A percentile compares a stretch with the other conserved stretches of the same genome.
Conservation (phyloP, 1,140 invertebrate genomes). For the Plutomurus gul region DNA sequence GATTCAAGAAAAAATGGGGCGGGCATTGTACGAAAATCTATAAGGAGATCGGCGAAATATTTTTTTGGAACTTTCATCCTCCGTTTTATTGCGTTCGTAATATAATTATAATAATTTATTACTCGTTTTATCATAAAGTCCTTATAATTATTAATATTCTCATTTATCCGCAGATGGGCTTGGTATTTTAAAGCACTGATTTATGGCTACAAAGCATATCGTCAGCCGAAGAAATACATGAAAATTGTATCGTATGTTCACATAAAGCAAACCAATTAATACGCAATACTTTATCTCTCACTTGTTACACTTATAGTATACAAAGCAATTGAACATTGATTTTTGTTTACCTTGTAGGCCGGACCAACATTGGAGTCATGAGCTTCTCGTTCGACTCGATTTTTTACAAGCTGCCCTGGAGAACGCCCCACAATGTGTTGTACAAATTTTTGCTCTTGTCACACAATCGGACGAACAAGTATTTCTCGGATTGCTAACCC, state of each 20-base stretch:
- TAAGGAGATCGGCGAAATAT: slow-evolving; percentile 36
- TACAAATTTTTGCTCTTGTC: slow-evolving; percentile 44
- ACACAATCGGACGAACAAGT: slow-evolving; percentile 36
- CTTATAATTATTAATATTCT: no score
- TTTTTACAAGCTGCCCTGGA: slow-evolving; percentile 49
- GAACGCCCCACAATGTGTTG: slow-evolving; percentile 51
- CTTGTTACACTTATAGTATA: background rate
- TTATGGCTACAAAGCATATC: slow-evolving; percentile 41
- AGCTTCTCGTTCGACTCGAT: slow-evolving; percentile 44
- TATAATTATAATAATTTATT: background rate
- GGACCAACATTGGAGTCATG: slow-evolving; percentile 47
- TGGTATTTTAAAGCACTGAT: slow-evolving; percentile 50
- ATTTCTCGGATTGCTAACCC: slow-evolving; percentile 33
- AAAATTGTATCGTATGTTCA: slow-evolving; percentile 44
- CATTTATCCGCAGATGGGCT: background rate
- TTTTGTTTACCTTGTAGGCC: slow-evolving; percentile 34
- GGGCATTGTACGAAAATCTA: background rate
- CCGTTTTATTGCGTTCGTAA: slow-evolving; percentile 39
- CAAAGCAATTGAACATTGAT: background rate
- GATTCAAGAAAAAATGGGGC: slow-evolving; percentile 19
- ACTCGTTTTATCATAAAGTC: no score
- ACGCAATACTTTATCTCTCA: no score
- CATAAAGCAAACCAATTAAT: no score
- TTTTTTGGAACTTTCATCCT: slow-evolving; percentile 48
- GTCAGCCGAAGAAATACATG: slow-evolving; percentile 43